Percentiles rank a stretch among this genome's conserved stretches.
phyloP scores from a whole-genome alignment of 1,140 invertebrate genomes.

The Prorops nasuta region DNA sequence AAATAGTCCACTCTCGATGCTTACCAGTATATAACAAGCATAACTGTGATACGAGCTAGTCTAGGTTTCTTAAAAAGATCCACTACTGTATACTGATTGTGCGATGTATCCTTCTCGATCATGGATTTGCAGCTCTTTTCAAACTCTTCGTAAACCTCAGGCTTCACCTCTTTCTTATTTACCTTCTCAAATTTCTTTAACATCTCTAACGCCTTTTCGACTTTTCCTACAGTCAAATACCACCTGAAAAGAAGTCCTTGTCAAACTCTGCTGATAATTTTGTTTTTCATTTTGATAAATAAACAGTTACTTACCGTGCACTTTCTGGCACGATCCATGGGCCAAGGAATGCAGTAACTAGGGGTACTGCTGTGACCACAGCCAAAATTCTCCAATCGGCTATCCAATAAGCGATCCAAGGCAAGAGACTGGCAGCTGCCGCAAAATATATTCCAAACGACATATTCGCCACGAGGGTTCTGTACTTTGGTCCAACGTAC shows the following conservation, averaged over 20 bases:
- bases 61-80: constrained; percentile 76
- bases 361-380: constrained; percentile 71
- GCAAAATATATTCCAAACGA: constrained; percentile 87
- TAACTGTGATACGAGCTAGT: constrained; percentile 68
- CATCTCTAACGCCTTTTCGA: constrained; percentile 75
- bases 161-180: constrained; percentile 71
- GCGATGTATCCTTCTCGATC: constrained; percentile 65
- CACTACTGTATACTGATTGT: constrained; percentile 71
- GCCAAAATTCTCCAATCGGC: constrained; percentile 76
- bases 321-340: constrained; percentile 80
- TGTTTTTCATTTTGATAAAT: too few species aligned
- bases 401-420: constrained; percentile 78
- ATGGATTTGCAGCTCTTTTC: constrained; percentile 64
- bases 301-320: constrained; percentile 65
- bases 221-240: constrained; percentile 76
- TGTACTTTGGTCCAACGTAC: constrained; percentile 82
- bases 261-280: too few species aligned
- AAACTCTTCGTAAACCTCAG: constrained; percentile 72
- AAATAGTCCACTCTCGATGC: background rate
- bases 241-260: constrained; percentile 50
- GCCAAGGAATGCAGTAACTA: constrained; percentile 67
- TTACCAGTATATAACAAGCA: constrained; percentile 77
- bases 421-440: constrained; percentile 70
- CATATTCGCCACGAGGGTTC: constrained; percentile 85
- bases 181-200: constrained; percentile 77